Base-by-base conservation (phyloP, 1,140 invertebrate genomes). In the Neodiprion lecontei region DNA sequence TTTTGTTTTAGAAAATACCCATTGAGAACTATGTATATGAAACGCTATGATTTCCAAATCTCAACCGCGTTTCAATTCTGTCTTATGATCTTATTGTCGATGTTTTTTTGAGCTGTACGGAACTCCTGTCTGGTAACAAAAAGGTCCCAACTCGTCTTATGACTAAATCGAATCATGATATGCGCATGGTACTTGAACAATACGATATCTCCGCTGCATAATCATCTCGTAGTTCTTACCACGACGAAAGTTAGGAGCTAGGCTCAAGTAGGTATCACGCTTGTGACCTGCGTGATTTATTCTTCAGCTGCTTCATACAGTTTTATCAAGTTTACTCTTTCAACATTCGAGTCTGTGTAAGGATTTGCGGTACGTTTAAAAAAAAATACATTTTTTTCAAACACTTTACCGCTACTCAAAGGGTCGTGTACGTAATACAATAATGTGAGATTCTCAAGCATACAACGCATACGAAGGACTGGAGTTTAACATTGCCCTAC, bases 241-340 rank as follows among this genome's bases (percentile, higher is more conserved):
- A 40, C 28, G 28, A 40, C 28, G 28, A 17, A 61, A 17, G n/a
- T 61, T 17, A 61, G 53, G 53, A 61, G 53, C 53, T 17, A 11
- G n/a, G 53, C 53, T 61, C 53, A 17, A 61, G 53, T 40, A 4
- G 28, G 28, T 40, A 40, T 61, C 53, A 4, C 3, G 53, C 53
- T 17, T 61, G 11, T 17, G 53, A 61, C 9, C 11, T 61, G 11
- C 53, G 53, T 12, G 28, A 40, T 40, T 61, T 17, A 17, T 61
- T 74, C 69, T 69, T 72, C 72, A 75, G 48, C 77, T 79, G 77
- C 79, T 78, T 77, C 77, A 80, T 78, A 79, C 76, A 75, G 77
- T 78, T 75, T 74, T 12, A 65, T 21, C 61, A 5, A 40, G 28
- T 40, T 40, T 40, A 40, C 28, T 40, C 28, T 40, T 40, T 40